Evolutionary conservation across 2,113 vertebrate species (phyloP), one percentile per base, ranked within the genome.

Genomic region (Myotis yumanensis): DNA sequence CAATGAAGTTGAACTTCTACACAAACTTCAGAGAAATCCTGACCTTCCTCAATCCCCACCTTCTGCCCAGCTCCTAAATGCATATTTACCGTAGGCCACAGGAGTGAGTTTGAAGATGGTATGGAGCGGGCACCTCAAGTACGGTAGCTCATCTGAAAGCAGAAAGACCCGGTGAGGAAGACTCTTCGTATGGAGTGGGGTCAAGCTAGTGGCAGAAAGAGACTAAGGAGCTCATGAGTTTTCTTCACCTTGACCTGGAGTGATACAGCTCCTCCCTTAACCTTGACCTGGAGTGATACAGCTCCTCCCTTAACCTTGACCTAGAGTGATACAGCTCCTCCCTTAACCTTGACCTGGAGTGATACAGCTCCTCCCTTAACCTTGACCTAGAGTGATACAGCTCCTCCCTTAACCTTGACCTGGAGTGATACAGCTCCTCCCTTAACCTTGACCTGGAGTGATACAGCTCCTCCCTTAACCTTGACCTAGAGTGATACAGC

Each of bases 121-220:
- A 96, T 99, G 99, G 6, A 99, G 99, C 11, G 99, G 99, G 88
- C 99, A 99, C 93, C 98, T 99, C 98, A 99, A 98, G 97, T 99
- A 99, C 0, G 99, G 99, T 10, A 99, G 98, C 95, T 99, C 99
- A 25, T 99, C 99, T 99, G 85, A 93, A 98, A 94, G 4, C 73
- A 23, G 91, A 87, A 46, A 40, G 84, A 83, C 16, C 66, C 32
- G 30, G 16, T 30, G 17, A 84, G 25, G 40, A 66, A 48, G 52
- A 43, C 22, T 62, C 46, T 76, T 5, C 64, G 73, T 11, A 30
- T 2, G 28, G 77, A 59, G 17, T 4, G 76, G 76, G 86, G n/a
- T 71, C 57, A 82, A 23, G 37, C 40, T 14, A 25, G 43, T 20
- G 14, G 25, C 46, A 54, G 32, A 62, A 11, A 73, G 32, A 43